Evolutionary conservation across 2,113 vertebrate species (phyloP).

Genomic region (Turnix velox): DNA sequence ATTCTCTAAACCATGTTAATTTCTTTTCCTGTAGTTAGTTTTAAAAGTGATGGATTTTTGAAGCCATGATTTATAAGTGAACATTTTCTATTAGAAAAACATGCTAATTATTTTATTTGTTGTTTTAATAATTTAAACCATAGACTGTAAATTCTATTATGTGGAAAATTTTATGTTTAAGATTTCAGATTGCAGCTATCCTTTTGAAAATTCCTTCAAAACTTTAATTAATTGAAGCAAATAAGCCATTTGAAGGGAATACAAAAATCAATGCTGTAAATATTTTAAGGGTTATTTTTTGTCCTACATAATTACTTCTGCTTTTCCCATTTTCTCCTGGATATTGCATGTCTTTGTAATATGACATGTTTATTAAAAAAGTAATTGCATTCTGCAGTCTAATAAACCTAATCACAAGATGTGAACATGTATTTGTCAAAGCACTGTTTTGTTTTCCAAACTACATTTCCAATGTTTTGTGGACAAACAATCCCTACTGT

Average conservation of each 20-base stretch:
- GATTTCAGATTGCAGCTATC: not conserved
- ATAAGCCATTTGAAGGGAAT: not conserved
- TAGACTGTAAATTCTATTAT: not conserved
- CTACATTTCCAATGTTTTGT: not conserved
- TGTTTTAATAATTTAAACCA: not conserved
- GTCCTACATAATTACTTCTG: not conserved
- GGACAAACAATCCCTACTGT: not conserved
- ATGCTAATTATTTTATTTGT: not conserved
- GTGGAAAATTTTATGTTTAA: not conserved
- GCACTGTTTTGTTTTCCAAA: not conserved
- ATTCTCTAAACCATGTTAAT: not conserved
- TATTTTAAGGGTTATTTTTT: not conserved
- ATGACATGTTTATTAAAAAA: not conserved
- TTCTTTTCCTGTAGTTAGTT: not conserved
- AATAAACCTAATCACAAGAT: not conserved
- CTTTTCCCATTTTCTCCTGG: not conserved
- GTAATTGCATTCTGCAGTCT: not conserved
- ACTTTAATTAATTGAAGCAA: not conserved
- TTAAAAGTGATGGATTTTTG: not conserved
- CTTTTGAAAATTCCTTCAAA: not conserved
- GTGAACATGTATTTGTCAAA: not conserved
- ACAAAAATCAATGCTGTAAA: not conserved
- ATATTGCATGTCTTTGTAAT: not conserved
- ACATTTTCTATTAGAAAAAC: not conserved
- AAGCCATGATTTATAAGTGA: not conserved